A percentile compares a stretch with the other conserved stretches of the same genome.
These are phyloP conservation scores for Actinia equina DNA, from an alignment of 64 coral and sea anemone genomes.

Conservation along the genomic window DNA sequence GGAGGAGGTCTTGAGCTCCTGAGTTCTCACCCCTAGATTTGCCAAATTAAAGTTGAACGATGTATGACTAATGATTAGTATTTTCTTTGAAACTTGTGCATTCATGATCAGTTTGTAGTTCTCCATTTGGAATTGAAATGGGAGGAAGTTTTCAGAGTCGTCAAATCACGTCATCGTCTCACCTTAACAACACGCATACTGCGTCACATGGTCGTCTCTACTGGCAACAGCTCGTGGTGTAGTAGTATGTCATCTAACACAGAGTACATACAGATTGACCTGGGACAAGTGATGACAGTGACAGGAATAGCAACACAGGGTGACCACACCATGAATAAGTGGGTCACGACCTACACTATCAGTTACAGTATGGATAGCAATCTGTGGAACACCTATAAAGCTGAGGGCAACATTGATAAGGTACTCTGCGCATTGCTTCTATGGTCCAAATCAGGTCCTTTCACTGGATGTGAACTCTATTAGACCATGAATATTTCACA, in stretches of 20 bases:
- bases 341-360: conserved; percentile 46
- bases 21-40: too few species aligned
- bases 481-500: too few species aligned
- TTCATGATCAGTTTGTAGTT: conserved; percentile 12
- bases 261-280: conserved; percentile 54
- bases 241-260: background rate
- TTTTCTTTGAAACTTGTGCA: background rate
- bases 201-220: conserved; percentile 6
- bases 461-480: too few species aligned
- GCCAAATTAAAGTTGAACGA: too few species aligned
- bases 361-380: conserved; percentile 25
- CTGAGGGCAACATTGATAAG: background rate
- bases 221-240: conserved; percentile 22
- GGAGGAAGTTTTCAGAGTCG: background rate
- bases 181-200: background rate
- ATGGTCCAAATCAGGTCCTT: too few species aligned
- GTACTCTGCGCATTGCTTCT: background rate
- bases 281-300: conserved; percentile 22
- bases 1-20: too few species aligned
- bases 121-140: conserved; percentile 13
- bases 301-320: conserved; percentile 65
- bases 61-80: background rate
- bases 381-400: conserved; percentile 3
- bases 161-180: conserved; percentile 17
- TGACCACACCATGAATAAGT: conserved; percentile 45